A percentile compares a stretch with the other conserved stretches of the same genome.
These are phyloP conservation scores for Clamator glandarius DNA, from an alignment of 2,797 vertebrate species.

Conservation along the genomic window DNA sequence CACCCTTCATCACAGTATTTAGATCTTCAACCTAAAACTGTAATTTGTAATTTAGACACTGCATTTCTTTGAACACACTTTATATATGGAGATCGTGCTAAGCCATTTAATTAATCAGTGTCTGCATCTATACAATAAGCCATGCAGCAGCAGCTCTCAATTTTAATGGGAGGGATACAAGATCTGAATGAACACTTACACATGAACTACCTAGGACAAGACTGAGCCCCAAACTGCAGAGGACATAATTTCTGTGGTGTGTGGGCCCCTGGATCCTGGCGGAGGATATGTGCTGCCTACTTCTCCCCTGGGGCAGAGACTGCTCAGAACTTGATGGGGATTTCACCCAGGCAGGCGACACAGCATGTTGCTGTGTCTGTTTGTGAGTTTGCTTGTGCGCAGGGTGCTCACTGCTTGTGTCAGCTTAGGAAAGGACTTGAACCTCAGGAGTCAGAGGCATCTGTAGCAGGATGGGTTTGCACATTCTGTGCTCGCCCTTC, in stretches of 20 bases:
- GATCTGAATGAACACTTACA: not conserved
- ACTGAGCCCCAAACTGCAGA: not conserved
- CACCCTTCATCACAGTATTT: conserved; percentile 72
- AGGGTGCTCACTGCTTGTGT: fast-evolving
- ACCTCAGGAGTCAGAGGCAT: not conserved
- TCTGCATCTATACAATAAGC: not conserved
- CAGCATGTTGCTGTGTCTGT: fast-evolving
- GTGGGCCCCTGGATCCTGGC: not conserved
- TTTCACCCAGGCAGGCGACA: fast-evolving
- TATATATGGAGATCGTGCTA: conserved; percentile 24
- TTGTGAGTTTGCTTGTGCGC: fast-evolving
- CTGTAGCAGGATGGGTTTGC: not conserved
- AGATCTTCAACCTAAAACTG: conserved; percentile 68
- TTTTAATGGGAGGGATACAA: not conserved
- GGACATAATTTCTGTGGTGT: fast-evolving
- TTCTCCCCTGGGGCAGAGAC: not conserved
- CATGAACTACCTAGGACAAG: not conserved
- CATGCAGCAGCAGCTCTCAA: not conserved
- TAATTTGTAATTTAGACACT: conserved; percentile 72
- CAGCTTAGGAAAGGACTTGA: not conserved
- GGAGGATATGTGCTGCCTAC: not conserved
- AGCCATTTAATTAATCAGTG: not conserved
- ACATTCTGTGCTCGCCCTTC: not conserved
- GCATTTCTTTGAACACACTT: conserved; percentile 5
- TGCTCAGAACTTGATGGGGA: not conserved